These are phyloP conservation scores for Enteromius treurensis DNA, from an alignment of 2,797 vertebrate genomes.

Conservation along the genomic window DNA sequence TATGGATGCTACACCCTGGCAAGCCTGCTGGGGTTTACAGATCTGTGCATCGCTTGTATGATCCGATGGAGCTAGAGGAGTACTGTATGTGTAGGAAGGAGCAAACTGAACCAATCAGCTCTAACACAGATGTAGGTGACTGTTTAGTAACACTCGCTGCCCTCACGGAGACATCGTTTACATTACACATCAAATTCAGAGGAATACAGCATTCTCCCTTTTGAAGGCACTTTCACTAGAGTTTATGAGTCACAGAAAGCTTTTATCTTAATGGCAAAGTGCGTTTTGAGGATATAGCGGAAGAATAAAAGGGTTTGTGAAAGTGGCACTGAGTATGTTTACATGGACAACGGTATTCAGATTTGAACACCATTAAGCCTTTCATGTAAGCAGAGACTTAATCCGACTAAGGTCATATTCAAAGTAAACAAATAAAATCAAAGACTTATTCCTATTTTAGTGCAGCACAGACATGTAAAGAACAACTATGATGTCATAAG, in stretches of 20 bases:
- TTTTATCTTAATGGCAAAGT: not conserved
- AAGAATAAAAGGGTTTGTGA: not conserved
- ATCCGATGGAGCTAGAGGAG: slow-evolving; percentile 75
- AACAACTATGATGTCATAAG: too few species aligned
- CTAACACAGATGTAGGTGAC: slow-evolving; percentile 72
- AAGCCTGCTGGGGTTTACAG: slow-evolving; percentile 72
- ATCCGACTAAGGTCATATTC: too few species aligned
- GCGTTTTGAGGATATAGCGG: not conserved
- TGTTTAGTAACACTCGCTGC: slow-evolving; percentile 66
- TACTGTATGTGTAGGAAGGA: slow-evolving; percentile 52
- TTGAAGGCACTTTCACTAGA: not conserved
- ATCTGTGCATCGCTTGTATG: slow-evolving; percentile 74
- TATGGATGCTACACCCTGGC: slow-evolving; percentile 66
- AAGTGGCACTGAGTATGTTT: not conserved
- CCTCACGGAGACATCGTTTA: slow-evolving; percentile 76
- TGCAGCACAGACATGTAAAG: too few species aligned
- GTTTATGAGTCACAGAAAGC: not conserved
- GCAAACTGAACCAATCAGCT: slow-evolving; percentile 79
- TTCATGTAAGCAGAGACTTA: too few species aligned
- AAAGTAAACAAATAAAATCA: too few species aligned
- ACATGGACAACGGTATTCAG: too few species aligned
- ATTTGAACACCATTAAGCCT: too few species aligned
- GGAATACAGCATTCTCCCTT: slow-evolving; percentile 13
- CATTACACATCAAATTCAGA: slow-evolving; percentile 70
- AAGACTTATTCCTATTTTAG: too few species aligned